phyloP scores from a whole-genome alignment of 2,888 invertebrate species.

The Erynnis tages region DNA sequence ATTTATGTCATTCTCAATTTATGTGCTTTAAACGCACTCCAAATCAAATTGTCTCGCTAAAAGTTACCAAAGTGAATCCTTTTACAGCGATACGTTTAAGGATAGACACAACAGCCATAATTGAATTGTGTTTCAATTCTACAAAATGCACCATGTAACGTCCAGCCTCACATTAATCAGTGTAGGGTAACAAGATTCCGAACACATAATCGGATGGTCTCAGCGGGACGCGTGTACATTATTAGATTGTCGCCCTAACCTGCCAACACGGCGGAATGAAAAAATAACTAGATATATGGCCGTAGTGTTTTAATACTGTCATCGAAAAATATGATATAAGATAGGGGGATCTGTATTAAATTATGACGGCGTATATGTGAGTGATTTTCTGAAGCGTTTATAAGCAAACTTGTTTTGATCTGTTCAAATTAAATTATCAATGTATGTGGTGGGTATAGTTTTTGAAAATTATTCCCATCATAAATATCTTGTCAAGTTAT shows the following conservation, averaged over 20 bases:
- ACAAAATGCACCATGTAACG: conserved; percentile 44
- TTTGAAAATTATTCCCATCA: too few relatives aligned
- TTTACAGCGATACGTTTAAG: conserved; percentile 20
- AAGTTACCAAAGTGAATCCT: too few relatives aligned
- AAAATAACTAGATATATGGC: conserved; percentile 37
- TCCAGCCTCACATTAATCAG: conserved; percentile 74
- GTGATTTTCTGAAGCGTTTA: too few relatives aligned
- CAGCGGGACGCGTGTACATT: conserved; percentile 71
- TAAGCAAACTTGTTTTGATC: too few relatives aligned
- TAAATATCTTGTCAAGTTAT: too few relatives aligned
- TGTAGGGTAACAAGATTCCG: conserved; percentile 75
- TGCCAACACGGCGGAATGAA: conserved; percentile 47
- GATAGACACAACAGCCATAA: conserved; percentile 30
- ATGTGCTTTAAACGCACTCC: too few relatives aligned
- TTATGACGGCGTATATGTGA: background rate
- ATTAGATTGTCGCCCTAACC: conserved; percentile 79
- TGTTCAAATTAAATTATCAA: too few relatives aligned
- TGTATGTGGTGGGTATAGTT: too few relatives aligned
- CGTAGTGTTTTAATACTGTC: conserved; percentile 16
- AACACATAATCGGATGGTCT: conserved; percentile 71
- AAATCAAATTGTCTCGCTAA: too few relatives aligned
- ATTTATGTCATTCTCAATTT: too few relatives aligned
- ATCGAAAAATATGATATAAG: conserved; percentile 9
- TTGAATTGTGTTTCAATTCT: conserved; percentile 61
- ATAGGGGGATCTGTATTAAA: background rate